Base-by-base conservation (phyloP, 2,113 vertebrate genomes). In the Ptychochromis oligacanthus region DNA sequence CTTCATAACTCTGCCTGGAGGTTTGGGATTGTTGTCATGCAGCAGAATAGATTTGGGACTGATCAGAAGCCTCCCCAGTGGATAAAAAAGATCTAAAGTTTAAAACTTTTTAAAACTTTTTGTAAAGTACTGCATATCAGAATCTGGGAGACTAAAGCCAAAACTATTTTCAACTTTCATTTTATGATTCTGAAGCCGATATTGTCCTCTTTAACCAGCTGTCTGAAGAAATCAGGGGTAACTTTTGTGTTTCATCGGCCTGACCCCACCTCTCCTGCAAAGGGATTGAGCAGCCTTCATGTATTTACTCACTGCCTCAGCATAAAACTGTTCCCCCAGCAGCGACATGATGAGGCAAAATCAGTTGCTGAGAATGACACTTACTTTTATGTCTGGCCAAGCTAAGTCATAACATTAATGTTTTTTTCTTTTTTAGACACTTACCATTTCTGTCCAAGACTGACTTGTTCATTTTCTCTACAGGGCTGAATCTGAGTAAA, bases 301-400 rank as follows among this genome's bases (percentile, higher is more conserved):
- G 26, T 57, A 43, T 88, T 88, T 75, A 59, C 79, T 52, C 2
- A 17, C 75, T 38, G 74, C 75, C 59, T 84, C 87, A 76, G 83
- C 59, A 81, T 70, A 34, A 91, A 82, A 82, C 4, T 59, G 34
- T 80, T 84, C 49, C n/a, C 67, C 52, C 75, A 65, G 43, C 78
- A 36, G 28, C 10, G 57, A 65, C 58, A 60, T 2, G 8, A 79
- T 36, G 28, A 72, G 65, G 67, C 79, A 20, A 74, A 82, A 65
- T n/a, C 74, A 82, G 57, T 58, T 5, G 4, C 52, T 40, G 43
- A 62, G 40, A 86, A 58, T 83, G 61, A 88, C 85, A 17, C 40
- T 87, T 11, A 6, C 64, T 7, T 72, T 72, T 72, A 24, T 72
- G 67, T 88, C 61, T 81, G 46, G 26, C 80, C n/a, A 57, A 52